Evolutionary conservation across 2,888 invertebrate species (phyloP).

Genomic region (Calameuta idolon): DNA sequence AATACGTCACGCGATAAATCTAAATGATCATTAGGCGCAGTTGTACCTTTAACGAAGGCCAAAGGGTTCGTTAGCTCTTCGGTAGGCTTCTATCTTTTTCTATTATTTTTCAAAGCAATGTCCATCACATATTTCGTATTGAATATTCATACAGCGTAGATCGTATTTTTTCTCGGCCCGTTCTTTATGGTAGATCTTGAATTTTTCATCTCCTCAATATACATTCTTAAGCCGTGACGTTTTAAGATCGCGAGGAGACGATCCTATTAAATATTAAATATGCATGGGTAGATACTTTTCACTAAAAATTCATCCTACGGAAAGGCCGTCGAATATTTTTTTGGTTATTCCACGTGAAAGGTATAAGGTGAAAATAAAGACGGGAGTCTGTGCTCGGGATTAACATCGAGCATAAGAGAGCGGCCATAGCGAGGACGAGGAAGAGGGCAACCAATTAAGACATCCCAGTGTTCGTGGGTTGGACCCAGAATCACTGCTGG

Average conservation of each 20-base stretch:
- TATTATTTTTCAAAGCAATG: neutral
- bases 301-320: neutral
- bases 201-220: neutral
- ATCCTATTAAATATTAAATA: neutral
- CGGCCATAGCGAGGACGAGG: conserved; percentile 38
- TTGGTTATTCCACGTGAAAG: neutral
- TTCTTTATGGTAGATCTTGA: neutral
- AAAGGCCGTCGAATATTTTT: neutral
- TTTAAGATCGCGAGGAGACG: neutral
- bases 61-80: neutral
- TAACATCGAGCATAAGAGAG: conserved; percentile 25
- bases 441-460: conserved; percentile 61
- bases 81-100: neutral
- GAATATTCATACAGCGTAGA: neutral
- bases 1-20: neutral
- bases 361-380: neutral
- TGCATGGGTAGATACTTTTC: neutral
- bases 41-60: neutral
- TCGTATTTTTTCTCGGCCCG: neutral
- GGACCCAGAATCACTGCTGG: conserved; percentile 40
- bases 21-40: neutral
- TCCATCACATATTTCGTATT: neutral
- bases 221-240: no score
- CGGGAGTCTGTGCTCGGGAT: neutral
- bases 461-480: conserved; percentile 54